Evolutionary conservation across 53 echinoderm and acorn worm genomes (phyloP), one percentile per base, ranked within the genome.

Genomic region (Zoroaster sp.): DNA sequence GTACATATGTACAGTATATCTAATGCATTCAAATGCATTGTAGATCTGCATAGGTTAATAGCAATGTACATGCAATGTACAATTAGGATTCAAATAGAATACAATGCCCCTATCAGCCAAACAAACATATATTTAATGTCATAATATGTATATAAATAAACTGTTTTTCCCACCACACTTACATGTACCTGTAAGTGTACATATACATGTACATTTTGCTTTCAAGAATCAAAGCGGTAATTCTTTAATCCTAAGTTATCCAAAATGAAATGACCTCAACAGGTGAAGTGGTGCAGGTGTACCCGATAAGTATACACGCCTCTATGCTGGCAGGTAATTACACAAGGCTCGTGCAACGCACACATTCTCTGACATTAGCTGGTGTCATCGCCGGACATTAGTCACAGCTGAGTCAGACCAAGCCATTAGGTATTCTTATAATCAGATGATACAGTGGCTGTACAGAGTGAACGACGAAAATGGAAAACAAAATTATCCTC

Each of bases 301-400:
- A n/a, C 63, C 28, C 23, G 21, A 20, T 40, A 20, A 23, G 53
- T 52, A 63, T 83, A 28, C 43, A 43, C 15, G 72, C 25, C 49
- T 77, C 12, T 46, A 30, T 45, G 34, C 77, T 13, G 53, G 54
- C 47, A 46, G 18, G n/a, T 9, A 17, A 4, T 21, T 51, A 3
- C 14, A 63, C 65, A 6, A 12, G 2, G 55, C 23, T 6, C 14
- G 30, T 51, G n/a, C n/a, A n/a, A n/a, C 32, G 37, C 31, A 37
- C 25, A 10, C 18, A 33, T n/a, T 39, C 21, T 33, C 55, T 59
- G 78, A 78, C 59, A 59, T 53, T 53, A 53, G 53, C 41, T 54
- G 41, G 66, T 66, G 34, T 81, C 66, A 67, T 67, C 23, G 39
- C 81, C 81, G 81, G 81, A 66, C 43, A 66, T 81, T 81, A 81